These are phyloP conservation scores for Macropus fuliginosus DNA, from an alignment of 2,797 vertebrate genomes.

Conservation along the genomic window DNA sequence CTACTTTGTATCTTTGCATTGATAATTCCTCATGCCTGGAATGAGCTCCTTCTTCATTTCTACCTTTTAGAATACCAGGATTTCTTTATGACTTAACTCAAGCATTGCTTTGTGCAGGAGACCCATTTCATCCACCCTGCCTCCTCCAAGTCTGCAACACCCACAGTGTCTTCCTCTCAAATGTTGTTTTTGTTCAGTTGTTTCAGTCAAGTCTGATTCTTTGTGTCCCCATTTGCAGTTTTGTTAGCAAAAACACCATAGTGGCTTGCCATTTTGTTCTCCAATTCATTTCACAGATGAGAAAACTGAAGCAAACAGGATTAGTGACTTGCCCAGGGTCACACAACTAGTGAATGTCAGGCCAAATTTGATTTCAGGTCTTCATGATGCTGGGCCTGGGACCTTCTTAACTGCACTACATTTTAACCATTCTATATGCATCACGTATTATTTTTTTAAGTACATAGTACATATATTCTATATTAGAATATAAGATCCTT, in stretches of 20 bases:
- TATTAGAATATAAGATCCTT: not conserved
- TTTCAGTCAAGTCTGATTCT: not conserved
- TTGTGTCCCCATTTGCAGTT: not conserved
- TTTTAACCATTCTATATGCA: not conserved
- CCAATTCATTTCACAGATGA: not conserved
- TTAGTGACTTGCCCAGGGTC: not conserved
- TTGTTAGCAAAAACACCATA: not conserved
- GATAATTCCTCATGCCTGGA: not conserved
- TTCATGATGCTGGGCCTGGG: not conserved
- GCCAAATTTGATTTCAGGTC: not conserved
- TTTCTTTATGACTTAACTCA: not conserved
- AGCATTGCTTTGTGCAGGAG: not conserved
- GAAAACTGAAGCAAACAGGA: not conserved
- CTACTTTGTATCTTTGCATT: too few species aligned
- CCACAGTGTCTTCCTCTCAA: not conserved
- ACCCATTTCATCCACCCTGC: not conserved
- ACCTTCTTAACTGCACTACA: not conserved
- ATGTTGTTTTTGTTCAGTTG: not conserved
- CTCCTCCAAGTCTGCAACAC: not conserved
- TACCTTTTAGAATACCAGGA: not conserved
- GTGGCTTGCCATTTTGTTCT: not conserved
- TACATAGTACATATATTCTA: not conserved
- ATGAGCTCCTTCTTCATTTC: too few species aligned
- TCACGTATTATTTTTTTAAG: not conserved
- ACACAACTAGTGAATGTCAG: not conserved